These are phyloP conservation scores for Macrosiphum euphorbiae DNA, from an alignment of 2,888 invertebrate genomes.

Conservation along the genomic window DNA sequence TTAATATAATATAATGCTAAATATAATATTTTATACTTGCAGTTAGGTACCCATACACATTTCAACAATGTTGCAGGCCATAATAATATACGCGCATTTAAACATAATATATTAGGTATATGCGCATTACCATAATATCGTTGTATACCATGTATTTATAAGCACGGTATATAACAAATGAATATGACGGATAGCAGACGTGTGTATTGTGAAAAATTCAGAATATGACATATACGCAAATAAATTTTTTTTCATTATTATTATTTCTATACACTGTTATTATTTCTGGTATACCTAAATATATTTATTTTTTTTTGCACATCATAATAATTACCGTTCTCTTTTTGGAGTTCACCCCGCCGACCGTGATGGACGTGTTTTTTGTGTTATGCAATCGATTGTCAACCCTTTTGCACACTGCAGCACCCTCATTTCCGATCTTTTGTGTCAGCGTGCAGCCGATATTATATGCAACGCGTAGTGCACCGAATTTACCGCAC, in stretches of 20 bases:
- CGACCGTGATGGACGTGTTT: constrained; percentile 36
- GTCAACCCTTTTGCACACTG: constrained; percentile 51
- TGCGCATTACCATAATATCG: neutral
- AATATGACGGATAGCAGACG: neutral
- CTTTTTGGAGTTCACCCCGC: constrained; percentile 22
- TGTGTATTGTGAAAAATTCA: neutral
- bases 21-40: neutral
- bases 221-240: neutral
- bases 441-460: constrained; percentile 41
- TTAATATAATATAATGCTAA: too few species aligned
- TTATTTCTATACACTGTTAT: neutral
- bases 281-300: neutral
- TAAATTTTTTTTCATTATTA: neutral
- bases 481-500: neutral
- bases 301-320: neutral
- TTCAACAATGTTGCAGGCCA: neutral
- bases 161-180: neutral
- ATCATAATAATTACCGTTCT: constrained; percentile 39
- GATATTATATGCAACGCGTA: constrained; percentile 9
- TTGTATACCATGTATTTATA: neutral
- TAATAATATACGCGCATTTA: neutral
- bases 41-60: neutral
- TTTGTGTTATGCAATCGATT: constrained; percentile 19
- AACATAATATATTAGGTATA: neutral
- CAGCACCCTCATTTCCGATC: constrained; percentile 51